Evolutionary conservation across 1,140 invertebrate genomes (phyloP).

Genomic region (Drosophila ironensis): DNA sequence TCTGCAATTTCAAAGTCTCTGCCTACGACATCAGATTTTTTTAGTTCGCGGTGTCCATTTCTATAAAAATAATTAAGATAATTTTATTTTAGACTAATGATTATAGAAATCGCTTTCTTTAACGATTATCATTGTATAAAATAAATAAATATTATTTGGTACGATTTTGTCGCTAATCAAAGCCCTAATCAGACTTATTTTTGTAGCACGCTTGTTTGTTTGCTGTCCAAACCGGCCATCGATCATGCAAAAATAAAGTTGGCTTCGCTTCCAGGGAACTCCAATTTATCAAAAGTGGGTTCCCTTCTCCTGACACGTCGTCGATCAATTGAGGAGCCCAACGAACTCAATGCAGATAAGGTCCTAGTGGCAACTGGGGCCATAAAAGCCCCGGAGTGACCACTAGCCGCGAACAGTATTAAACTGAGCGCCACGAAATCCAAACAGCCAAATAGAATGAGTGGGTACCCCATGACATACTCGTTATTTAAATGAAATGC

Average conservation of each 20-base stretch:
- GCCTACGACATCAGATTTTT: too few relatives aligned
- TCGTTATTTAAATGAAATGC: background rate
- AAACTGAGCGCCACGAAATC: constrained; percentile 15
- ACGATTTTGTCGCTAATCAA: background rate
- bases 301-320: constrained; percentile 9
- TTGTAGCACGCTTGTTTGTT: constrained; percentile 4
- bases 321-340: constrained; percentile 24
- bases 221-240: constrained; percentile 5
- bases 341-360: constrained; percentile 12
- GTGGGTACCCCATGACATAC: too few relatives aligned
- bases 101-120: too few relatives aligned
- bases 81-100: too few relatives aligned
- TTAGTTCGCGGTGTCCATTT: background rate
- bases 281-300: constrained; percentile 26
- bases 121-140: too few relatives aligned
- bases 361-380: background rate
- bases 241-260: constrained; percentile 35
- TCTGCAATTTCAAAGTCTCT: too few relatives aligned
- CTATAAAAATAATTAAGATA: background rate
- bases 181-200: too few relatives aligned
- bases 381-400: constrained; percentile 19
- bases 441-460: constrained; percentile 10
- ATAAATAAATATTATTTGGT: background rate
- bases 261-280: background rate
- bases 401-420: constrained; percentile 15